Conservation (phyloP, 2,797 vertebrate genomes). For the Trachops cirrhosus region DNA sequence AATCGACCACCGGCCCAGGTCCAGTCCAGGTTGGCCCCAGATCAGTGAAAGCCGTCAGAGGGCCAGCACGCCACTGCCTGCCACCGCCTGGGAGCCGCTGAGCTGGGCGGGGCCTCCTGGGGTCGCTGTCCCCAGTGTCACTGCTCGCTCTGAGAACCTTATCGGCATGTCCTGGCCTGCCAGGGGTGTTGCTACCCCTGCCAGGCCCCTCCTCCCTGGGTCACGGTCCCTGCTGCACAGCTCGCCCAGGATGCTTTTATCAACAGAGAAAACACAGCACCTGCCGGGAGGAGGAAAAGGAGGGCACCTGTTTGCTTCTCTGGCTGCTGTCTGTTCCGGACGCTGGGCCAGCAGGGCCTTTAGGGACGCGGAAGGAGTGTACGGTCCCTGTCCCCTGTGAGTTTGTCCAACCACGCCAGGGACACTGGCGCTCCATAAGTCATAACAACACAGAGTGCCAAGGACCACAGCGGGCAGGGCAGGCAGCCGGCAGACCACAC, state of each 20-base stretch:
- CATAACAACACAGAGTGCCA: rapidly evolving
- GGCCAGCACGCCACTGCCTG: conserved; percentile 72
- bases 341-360: neutral
- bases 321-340: neutral
- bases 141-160: conserved; percentile 77
- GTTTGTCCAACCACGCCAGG: rapidly evolving
- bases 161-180: conserved; percentile 79
- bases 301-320: neutral
- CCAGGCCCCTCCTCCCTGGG: neutral
- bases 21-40: conserved; percentile 88
- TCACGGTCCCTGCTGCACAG: neutral
- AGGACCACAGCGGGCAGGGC: no score
- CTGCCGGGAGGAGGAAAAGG: neutral
- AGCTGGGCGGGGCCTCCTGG: conserved; percentile 61
- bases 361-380: neutral
- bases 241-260: conserved; percentile 60
- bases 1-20: conserved; percentile 83
- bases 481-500: rapidly evolving
- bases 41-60: conserved; percentile 92
- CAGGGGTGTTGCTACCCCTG: conserved; percentile 35
- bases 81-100: neutral
- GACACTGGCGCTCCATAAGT: neutral
- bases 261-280: neutral
- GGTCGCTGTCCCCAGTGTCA: conserved; percentile 71
- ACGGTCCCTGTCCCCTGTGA: rapidly evolving